These are phyloP conservation scores for Pipistrellus pipistrellus DNA, from an alignment of 2,797 vertebrate species.

Conservation along the genomic window DNA sequence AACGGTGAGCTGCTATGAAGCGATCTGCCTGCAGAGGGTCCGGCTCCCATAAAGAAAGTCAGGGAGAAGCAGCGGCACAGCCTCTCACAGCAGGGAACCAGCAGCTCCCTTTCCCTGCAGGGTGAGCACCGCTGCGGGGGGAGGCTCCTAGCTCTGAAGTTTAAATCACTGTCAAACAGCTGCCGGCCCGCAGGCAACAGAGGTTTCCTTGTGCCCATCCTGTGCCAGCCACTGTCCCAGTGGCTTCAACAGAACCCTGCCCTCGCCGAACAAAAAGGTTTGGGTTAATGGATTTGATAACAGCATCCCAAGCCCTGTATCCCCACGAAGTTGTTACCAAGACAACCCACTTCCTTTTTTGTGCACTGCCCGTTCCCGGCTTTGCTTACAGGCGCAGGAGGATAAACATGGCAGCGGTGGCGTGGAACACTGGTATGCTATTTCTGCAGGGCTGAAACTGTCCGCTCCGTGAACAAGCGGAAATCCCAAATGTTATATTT, in stretches of 20 bases:
- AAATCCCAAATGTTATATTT: conserved; percentile 9
- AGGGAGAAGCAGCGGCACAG: not conserved
- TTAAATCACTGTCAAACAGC: not conserved
- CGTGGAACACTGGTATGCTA: not conserved
- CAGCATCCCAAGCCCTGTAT: not conserved
- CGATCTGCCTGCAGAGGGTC: not conserved
- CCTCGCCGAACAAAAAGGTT: rapidly evolving
- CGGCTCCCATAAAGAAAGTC: not conserved
- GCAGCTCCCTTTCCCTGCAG: not conserved
- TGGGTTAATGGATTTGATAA: not conserved
- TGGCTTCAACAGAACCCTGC: not conserved
- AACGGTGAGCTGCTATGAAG: not conserved
- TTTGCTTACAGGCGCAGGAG: not conserved
- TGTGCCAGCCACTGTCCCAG: not conserved
- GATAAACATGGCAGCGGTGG: not conserved
- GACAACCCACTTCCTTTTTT: not conserved
- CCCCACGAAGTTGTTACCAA: not conserved
- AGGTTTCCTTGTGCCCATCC: not conserved
- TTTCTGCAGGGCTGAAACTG: not conserved
- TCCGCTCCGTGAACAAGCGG: not conserved
- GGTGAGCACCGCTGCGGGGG: not conserved
- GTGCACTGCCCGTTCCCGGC: not conserved
- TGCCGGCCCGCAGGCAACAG: not conserved
- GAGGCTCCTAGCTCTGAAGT: not conserved
- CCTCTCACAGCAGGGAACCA: not conserved